Evolutionary conservation across 2,888 invertebrate genomes (phyloP).

Genomic region (Noctua fimbriata): DNA sequence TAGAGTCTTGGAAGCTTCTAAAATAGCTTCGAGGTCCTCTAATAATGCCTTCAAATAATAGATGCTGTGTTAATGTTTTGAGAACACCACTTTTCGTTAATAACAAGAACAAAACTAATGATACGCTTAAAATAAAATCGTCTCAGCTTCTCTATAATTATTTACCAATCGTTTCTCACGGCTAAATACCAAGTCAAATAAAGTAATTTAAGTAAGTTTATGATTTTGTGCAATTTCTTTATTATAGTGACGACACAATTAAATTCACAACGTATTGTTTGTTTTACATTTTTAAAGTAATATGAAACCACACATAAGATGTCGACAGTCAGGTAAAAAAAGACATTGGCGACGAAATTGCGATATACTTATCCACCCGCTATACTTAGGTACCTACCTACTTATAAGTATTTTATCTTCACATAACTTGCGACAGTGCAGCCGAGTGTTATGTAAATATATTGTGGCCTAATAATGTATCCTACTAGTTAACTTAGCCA

Average conservation of each 20-base stretch:
- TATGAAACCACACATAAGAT: constrained; percentile 55
- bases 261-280: constrained; percentile 70
- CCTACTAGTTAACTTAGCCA: not conserved
- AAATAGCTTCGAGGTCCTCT: not conserved
- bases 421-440: constrained; percentile 55
- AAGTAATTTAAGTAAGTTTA: constrained; percentile 40
- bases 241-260: constrained; percentile 60
- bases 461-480: constrained; percentile 54
- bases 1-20: not conserved
- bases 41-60: not conserved
- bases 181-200: constrained; percentile 31
- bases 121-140: constrained; percentile 27
- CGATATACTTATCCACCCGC: constrained; percentile 58
- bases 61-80: not conserved
- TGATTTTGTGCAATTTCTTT: constrained; percentile 57
- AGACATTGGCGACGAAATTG: constrained; percentile 55
- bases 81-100: constrained; percentile 4
- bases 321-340: constrained; percentile 66
- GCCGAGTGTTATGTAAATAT: constrained; percentile 59
- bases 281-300: constrained; percentile 66
- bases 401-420: constrained; percentile 42
- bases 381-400: constrained; percentile 15
- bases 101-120: constrained; percentile 24
- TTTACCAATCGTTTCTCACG: constrained; percentile 57
- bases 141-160: constrained; percentile 41